phyloP scores from a whole-genome alignment of 2,113 vertebrate species.

The Piliocolobus tephrosceles region DNA sequence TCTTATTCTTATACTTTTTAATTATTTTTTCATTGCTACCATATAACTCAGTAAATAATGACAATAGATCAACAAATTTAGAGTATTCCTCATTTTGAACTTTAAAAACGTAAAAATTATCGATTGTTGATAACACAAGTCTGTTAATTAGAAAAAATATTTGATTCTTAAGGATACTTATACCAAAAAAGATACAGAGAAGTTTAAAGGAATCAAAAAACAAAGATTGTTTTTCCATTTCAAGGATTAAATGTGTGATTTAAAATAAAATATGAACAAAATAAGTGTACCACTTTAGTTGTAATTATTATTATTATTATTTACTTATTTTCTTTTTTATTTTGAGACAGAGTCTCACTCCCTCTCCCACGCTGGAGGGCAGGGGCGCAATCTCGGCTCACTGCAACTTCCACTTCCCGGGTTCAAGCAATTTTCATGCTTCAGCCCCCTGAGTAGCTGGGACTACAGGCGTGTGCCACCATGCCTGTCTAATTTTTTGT shows the following conservation, averaged over 20 bases:
- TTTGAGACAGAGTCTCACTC: too few species aligned
- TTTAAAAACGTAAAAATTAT: background rate
- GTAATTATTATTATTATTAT: background rate
- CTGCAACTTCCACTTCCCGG: too few species aligned
- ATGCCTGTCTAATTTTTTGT: too few species aligned
- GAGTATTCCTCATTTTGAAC: background rate
- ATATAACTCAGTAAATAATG: background rate
- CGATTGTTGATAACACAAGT: background rate
- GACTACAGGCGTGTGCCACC: too few species aligned
- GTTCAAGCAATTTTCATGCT: too few species aligned
- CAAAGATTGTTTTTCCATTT: background rate
- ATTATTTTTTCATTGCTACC: background rate
- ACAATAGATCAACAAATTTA: background rate
- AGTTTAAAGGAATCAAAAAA: background rate
- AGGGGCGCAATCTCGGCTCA: too few species aligned
- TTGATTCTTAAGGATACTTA: background rate
- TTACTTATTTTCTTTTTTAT: too few species aligned
- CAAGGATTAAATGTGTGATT: background rate
- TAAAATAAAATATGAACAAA: background rate
- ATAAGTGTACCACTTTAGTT: background rate
- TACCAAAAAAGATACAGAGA: background rate
- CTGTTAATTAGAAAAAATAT: background rate
- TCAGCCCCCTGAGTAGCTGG: too few species aligned
- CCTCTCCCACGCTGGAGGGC: too few species aligned
- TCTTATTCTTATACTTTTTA: background rate